Percentiles rank a stretch among this genome's conserved stretches.
Conservation (phyloP, 2,888 invertebrate genomes). For the Resseliella maxima region DNA sequence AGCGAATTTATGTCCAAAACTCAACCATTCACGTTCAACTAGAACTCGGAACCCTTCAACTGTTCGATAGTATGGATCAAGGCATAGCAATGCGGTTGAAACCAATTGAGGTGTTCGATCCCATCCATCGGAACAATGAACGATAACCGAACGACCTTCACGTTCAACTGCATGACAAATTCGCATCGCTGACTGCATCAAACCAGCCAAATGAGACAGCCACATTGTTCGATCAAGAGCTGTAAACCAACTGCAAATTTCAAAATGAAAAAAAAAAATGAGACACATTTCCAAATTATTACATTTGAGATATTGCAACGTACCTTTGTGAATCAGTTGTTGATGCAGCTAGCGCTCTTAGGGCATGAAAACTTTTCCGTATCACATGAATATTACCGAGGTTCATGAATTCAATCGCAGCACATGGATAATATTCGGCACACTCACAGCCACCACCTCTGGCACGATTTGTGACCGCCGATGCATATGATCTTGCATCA, state of each 20-base stretch:
- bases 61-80: conserved; percentile 95
- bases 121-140: conserved; percentile 99
- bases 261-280: conserved; percentile 59
- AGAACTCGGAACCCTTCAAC: conserved; percentile 92
- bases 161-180: conserved; percentile 84
- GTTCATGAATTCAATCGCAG: conserved; percentile 97
- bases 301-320: conserved; percentile 60
- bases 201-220: conserved; percentile 88
- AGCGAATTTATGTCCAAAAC: conserved; percentile 98
- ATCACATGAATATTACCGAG: conserved; percentile 97
- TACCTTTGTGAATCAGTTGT: conserved; percentile 84
- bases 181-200: conserved; percentile 83
- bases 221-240: conserved; percentile 90
- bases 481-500: conserved; percentile 95
- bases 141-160: conserved; percentile 89
- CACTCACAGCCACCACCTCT: conserved; percentile 98
- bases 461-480: conserved; percentile 95
- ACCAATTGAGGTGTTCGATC: conserved; percentile 98
- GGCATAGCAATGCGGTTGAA: conserved; percentile 88
- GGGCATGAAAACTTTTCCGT: conserved; percentile 89
- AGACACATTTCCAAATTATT: conserved; percentile 35
- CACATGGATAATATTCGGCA: conserved; percentile 92
- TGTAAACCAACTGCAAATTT: conserved; percentile 82
- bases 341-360: conserved; percentile 83
- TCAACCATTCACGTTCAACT: conserved; percentile 96